Evolutionary conservation across 2,113 vertebrate genomes (phyloP), one percentile per base, ranked within the genome.

Genomic region (Elaphurus davidianus): DNA sequence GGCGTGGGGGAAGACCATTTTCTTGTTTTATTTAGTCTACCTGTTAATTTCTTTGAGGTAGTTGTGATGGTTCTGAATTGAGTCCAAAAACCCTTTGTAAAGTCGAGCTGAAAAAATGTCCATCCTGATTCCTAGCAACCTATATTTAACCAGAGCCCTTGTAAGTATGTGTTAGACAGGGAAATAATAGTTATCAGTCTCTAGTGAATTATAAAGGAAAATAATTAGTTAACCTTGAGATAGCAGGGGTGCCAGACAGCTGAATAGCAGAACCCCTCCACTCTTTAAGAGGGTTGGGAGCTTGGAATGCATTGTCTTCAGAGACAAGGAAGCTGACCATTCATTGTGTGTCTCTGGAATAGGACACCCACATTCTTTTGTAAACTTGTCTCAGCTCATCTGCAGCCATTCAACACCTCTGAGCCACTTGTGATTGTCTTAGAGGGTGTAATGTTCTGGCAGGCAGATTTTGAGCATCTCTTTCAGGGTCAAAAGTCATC

Each of bases 101-200:
- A 93, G 45, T 92, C 91, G 54, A 95, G 55, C 87, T 97, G 76
- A 96, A 91, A 88, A 97, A 93, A 45, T 81, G 71, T 50, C 30
- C 82, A 96, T 14, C 21, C 21, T 57, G 97, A 91, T 94, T 95
- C 87, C 62, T 96, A 90, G 64, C 84, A 96, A 86, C 92, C 97
- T 98, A 97, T 98, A 98, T 98, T 98, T 98, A 98, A 93, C 94
- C n/a, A 92, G 90, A 92, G 93, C 55, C 95, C 91, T 96, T 97
- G 79, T 96, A 97, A 97, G 97, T 92, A 94, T 96, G 97, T 98
- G 98, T 97, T 96, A 93, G 97, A 97, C 96, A 98, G 96, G 90
- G 74, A 93, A 98, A 98, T 98, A 98, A 98, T 98, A 97, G 97
- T 97, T 98, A 97, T 98, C 98, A 96, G 96, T 92, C 91, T 95